phyloP scores from a whole-genome alignment of 2,113 vertebrate genomes.

The Pogonocichla stellata region DNA sequence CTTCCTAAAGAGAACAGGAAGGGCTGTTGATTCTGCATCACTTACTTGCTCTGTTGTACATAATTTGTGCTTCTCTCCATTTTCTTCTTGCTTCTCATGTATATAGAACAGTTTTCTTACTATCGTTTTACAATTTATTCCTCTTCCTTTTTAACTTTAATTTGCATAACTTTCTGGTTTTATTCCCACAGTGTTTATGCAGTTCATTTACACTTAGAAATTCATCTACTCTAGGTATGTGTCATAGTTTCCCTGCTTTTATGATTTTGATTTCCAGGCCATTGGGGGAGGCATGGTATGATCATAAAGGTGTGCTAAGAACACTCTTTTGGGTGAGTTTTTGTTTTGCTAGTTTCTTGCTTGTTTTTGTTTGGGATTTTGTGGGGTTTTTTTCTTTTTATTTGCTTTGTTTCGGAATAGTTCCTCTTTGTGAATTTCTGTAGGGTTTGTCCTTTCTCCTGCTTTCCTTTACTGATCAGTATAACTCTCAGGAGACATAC shows the following conservation, averaged over 20 bases:
- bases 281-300: neutral
- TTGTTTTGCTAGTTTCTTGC: neutral
- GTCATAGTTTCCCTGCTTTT: neutral
- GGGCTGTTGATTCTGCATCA: neutral
- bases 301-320: neutral
- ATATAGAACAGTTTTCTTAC: neutral
- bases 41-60: neutral
- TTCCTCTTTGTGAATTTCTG: neutral
- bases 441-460: neutral
- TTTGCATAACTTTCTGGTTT: neutral
- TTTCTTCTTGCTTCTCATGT: neutral
- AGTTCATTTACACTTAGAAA: neutral
- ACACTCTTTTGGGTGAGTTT: neutral
- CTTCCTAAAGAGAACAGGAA: neutral
- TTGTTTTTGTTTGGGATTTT: neutral
- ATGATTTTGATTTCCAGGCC: neutral
- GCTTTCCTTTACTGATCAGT: neutral
- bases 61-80: neutral
- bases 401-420: neutral
- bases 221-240: neutral
- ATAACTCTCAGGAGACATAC: neutral
- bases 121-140: neutral
- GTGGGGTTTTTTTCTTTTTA: neutral
- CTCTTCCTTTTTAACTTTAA: neutral
- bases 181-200: neutral